Conservation (phyloP, 2,113 vertebrate species). For the Scartelaos histophorus region DNA sequence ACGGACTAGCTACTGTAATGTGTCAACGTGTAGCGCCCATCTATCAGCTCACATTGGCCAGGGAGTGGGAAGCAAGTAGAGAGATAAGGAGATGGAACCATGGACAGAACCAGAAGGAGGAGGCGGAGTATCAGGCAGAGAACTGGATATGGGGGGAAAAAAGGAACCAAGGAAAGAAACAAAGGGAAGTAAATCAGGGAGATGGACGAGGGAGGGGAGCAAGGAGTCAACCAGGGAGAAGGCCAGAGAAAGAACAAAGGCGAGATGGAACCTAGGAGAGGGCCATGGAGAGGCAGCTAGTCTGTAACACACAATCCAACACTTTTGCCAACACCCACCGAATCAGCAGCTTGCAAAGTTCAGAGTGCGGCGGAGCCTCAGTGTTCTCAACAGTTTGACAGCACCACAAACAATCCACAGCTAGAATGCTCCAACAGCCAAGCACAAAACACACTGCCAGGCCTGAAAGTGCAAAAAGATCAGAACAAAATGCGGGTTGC, state of each 20-base stretch:
- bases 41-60: neutral
- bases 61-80: neutral
- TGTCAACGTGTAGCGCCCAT: conserved; percentile 33
- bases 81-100: neutral
- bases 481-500: no score
- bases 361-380: neutral
- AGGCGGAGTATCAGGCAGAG: no score
- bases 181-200: no score
- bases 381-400: neutral
- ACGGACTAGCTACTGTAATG: conserved; percentile 57
- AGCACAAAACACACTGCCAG: neutral
- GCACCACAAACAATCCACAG: neutral
- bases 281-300: neutral
- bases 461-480: neutral
- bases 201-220: no score
- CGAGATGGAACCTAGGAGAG: no score
- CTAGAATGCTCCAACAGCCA: neutral
- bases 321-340: neutral
- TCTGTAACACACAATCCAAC: neutral
- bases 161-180: no score
- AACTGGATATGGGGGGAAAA: no score
- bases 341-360: neutral
- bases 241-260: no score
- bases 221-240: no score
- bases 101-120: neutral